Evolutionary conservation across 2,797 vertebrate species (phyloP).

Genomic region (Holocentrus rufus): DNA sequence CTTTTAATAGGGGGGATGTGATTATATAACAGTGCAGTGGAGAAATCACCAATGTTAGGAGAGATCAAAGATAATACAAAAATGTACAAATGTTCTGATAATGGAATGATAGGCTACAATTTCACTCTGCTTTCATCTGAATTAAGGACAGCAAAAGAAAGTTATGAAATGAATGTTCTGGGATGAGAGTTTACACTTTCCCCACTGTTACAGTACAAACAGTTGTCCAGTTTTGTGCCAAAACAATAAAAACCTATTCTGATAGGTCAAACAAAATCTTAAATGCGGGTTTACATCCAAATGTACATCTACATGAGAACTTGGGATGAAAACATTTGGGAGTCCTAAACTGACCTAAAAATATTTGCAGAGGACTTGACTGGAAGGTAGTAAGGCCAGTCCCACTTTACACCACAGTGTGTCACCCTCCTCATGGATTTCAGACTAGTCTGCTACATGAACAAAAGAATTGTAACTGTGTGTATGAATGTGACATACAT

Average conservation of each 20-base stretch:
- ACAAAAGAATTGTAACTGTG: slow-evolving; percentile 40
- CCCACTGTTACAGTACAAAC: neutral
- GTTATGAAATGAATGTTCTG: neutral
- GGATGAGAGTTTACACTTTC: neutral
- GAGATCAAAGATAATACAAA: too few relatives aligned
- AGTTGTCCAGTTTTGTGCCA: neutral
- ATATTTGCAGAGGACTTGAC: neutral
- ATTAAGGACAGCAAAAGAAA: neutral
- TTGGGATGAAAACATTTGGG: neutral
- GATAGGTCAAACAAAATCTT: neutral
- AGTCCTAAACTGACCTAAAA: neutral
- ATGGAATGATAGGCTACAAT: neutral
- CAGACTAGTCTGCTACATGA: neutral
- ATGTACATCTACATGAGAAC: neutral
- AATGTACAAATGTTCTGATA: too few relatives aligned
- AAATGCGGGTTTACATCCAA: neutral
- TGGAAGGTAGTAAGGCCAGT: neutral
- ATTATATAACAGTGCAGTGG: too few relatives aligned
- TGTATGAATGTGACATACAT: neutral
- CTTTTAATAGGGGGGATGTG: too few relatives aligned
- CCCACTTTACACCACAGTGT: slow-evolving; percentile 69
- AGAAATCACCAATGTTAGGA: too few relatives aligned
- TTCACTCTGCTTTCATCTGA: neutral
- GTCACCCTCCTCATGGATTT: slow-evolving; percentile 65
- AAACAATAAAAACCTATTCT: neutral